Evolutionary conservation across 1,140 invertebrate species (phyloP), one percentile per base, ranked within the genome.

Genomic region (Calosoma granatense): DNA sequence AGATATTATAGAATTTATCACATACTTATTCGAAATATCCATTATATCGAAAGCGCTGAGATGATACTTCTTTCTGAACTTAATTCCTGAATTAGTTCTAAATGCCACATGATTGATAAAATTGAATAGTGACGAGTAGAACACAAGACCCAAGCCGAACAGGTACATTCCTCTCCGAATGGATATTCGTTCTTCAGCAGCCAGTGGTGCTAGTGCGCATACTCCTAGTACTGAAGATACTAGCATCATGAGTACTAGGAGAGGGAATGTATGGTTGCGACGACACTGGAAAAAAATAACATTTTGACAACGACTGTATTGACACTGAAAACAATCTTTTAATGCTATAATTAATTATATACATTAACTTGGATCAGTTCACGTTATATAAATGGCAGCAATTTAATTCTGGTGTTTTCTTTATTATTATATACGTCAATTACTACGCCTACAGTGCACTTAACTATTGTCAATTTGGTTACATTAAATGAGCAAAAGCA

Each of bases 21-120:
- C 79, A 78, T 66, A 85, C 83, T 86, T 86, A 71, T 85, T 85
- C 54, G 77, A 82, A 63, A 85, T 84, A 65, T 86, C 83, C 54
- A 82, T 70, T 9, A 82, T 80, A 61, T 85, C 82, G 47, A 78
- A 78, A 60, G 75, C 71, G 60, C 75, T 77, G 1, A 86, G 73
- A 23, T 78, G 73, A 68, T 82, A 83, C 61, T 80, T 79, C 62
- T 77, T 77, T 1, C 79, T 67, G 54, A 82, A 74, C 15, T 75
- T 71, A 17, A 74, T 67, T 1, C 83, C 82, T 2, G 68, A 67
- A 39, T 65, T 68, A 12, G 81, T 83, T 60, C 76, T 76, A 58
- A 82, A 67, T 14, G 78, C 72, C 41, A 78, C 69, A 63, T 78
- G 74, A 63, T 81, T 82, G 57, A 80, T 70, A 60, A 82, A 73